Evolutionary conservation across 2,888 invertebrate species (phyloP).

Genomic region (Fragum sueziense): DNA sequence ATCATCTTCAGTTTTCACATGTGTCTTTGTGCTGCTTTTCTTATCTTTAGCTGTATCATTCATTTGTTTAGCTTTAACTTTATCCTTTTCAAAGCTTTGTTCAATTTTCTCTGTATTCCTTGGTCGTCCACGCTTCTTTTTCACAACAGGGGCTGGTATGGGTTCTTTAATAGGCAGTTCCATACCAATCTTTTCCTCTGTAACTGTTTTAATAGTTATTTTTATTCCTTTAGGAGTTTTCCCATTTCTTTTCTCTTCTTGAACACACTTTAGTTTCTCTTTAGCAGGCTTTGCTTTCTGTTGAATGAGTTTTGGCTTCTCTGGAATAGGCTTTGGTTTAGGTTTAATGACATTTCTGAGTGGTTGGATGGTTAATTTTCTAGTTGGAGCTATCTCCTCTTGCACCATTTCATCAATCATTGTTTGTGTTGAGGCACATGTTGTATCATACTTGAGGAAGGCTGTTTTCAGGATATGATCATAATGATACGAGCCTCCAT

Average conservation of each 20-base stretch:
- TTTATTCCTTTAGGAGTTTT: too few species aligned
- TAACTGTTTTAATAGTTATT: too few species aligned
- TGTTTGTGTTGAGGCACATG: constrained; percentile 51
- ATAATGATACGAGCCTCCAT: constrained; percentile 55
- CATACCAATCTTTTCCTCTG: too few species aligned
- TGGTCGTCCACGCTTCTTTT: constrained; percentile 47
- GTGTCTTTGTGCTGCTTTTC: constrained; percentile 15
- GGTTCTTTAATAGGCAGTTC: neutral
- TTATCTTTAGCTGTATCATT: neutral
- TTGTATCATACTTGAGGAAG: constrained; percentile 55
- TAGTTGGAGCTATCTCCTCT: neutral
- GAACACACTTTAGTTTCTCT: too few species aligned
- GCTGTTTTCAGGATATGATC: constrained; percentile 55
- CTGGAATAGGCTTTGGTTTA: neutral
- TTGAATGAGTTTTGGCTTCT: neutral
- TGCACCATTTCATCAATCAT: neutral
- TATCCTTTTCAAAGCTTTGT: neutral
- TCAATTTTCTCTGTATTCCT: constrained; percentile 14
- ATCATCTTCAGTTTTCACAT: constrained; percentile 29
- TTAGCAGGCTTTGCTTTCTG: too few species aligned
- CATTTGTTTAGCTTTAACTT: neutral
- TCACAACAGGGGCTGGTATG: neutral
- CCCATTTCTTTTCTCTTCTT: too few species aligned
- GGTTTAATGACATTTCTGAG: constrained; percentile 19
- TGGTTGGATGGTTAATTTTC: constrained; percentile 24